phyloP scores from a whole-genome alignment of 1,140 invertebrate genomes.

The Megalonaias nervosa region DNA sequence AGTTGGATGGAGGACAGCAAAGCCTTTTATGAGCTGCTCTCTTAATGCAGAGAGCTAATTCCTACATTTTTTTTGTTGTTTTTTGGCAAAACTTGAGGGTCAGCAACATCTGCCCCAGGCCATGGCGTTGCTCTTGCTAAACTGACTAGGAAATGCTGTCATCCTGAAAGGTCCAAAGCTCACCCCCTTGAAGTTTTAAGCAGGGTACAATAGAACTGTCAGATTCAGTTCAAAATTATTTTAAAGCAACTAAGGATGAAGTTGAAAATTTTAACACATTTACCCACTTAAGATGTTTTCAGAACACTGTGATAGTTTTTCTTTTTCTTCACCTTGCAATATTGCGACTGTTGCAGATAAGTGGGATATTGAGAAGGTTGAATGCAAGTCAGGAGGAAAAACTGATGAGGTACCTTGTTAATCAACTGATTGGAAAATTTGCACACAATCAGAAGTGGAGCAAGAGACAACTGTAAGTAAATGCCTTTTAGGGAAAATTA shows the following conservation, averaged over 20 bases:
- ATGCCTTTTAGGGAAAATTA: slow-evolving; percentile 54
- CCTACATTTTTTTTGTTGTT: too few relatives aligned
- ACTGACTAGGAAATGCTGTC: neutral
- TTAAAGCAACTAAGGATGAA: too few relatives aligned
- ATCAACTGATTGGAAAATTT: slow-evolving; percentile 76
- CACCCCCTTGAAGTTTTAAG: neutral
- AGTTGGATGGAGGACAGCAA: too few relatives aligned
- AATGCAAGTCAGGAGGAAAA: slow-evolving; percentile 55
- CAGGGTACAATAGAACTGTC: too few relatives aligned
- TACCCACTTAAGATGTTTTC: too few relatives aligned
- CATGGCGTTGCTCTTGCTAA: neutral
- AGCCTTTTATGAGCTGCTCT: too few relatives aligned
- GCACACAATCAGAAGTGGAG: slow-evolving; percentile 78
- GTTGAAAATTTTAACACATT: neutral
- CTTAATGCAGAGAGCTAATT: too few relatives aligned
- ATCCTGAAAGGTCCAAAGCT: too few relatives aligned
- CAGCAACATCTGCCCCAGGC: too few relatives aligned
- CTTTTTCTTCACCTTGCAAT: neutral
- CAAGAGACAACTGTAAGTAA: slow-evolving; percentile 79
- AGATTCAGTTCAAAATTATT: neutral
- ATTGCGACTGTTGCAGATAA: slow-evolving; percentile 64
- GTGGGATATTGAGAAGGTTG: slow-evolving; percentile 70
- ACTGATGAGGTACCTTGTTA: slow-evolving; percentile 63
- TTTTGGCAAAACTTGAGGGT: too few relatives aligned
- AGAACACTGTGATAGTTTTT: too few relatives aligned